phyloP scores from a whole-genome alignment of 2,113 vertebrate species.

The Psammodynastes pulverulentus region DNA sequence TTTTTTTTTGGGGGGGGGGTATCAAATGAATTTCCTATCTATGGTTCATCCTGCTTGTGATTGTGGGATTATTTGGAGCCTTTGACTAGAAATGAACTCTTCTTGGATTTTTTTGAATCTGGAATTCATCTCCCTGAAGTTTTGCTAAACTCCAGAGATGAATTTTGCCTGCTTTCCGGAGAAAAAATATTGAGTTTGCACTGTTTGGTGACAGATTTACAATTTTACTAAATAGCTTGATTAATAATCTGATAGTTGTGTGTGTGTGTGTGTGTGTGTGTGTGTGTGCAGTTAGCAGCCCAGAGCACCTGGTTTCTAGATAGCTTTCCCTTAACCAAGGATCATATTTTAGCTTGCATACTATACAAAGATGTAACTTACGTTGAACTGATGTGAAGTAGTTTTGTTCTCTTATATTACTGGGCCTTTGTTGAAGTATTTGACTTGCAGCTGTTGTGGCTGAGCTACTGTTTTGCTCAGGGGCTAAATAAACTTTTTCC shows the following conservation, averaged over 20 bases:
- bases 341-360: neutral
- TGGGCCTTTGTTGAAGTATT: neutral
- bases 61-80: neutral
- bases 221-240: neutral
- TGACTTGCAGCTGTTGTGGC: neutral
- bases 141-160: neutral
- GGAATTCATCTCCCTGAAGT: neutral
- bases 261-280: neutral
- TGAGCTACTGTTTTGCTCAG: neutral
- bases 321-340: neutral
- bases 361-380: neutral
- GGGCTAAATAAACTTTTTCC: neutral
- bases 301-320: neutral
- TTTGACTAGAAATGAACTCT: neutral
- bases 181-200: neutral
- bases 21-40: neutral
- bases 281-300: neutral
- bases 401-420: conserved; percentile 24
- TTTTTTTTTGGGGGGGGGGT: no score
- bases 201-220: neutral
- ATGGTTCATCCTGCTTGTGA: neutral
- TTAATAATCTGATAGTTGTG: neutral
- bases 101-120: neutral
- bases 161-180: neutral
- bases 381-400: neutral